These are phyloP conservation scores for Coboldia fuscipes DNA, from an alignment of 1,140 invertebrate species.

Conservation along the genomic window DNA sequence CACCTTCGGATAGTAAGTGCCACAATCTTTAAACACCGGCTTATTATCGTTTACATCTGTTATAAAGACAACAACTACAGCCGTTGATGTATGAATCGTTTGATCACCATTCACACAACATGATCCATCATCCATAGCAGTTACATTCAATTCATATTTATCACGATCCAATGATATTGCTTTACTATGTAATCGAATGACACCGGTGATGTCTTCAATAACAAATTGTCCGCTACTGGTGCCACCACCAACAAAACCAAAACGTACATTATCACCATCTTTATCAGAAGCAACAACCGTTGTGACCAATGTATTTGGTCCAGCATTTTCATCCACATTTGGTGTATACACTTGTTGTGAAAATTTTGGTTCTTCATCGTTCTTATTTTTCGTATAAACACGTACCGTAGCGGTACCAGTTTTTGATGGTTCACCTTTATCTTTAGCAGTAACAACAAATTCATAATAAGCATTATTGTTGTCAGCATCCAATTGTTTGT, in stretches of 20 bases:
- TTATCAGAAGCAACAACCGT: constrained; percentile 90
- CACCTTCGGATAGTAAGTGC: constrained; percentile 77
- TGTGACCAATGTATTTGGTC: constrained; percentile 79
- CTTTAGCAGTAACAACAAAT: constrained; percentile 77
- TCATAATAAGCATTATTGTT: constrained; percentile 94
- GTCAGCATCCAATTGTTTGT: constrained; percentile 82
- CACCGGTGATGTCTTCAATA: constrained; percentile 87
- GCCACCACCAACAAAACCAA: constrained; percentile 79
- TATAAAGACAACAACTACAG: constrained; percentile 90
- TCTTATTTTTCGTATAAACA: constrained; percentile 89
- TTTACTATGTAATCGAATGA: constrained; percentile 71
- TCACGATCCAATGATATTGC: constrained; percentile 64
- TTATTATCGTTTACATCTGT: constrained; percentile 94
- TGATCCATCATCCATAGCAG: constrained; percentile 79
- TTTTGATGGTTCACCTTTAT: constrained; percentile 80
- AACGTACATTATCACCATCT: constrained; percentile 84
- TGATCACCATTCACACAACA: constrained; percentile 72
- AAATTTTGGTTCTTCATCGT: constrained; percentile 90
- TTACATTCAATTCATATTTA: constrained; percentile 87
- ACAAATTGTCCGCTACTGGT: constrained; percentile 81
- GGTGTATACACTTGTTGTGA: constrained; percentile 91
- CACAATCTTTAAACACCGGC: constrained; percentile 81
- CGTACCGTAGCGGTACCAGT: constrained; percentile 80
- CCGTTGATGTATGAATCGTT: constrained; percentile 77
- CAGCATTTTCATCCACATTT: constrained; percentile 89